A percentile compares a stretch with the other conserved stretches of the same genome.
These are phyloP conservation scores for Aphaenogaster floridana DNA, from an alignment of 1,140 invertebrate genomes.

Conservation along the genomic window DNA sequence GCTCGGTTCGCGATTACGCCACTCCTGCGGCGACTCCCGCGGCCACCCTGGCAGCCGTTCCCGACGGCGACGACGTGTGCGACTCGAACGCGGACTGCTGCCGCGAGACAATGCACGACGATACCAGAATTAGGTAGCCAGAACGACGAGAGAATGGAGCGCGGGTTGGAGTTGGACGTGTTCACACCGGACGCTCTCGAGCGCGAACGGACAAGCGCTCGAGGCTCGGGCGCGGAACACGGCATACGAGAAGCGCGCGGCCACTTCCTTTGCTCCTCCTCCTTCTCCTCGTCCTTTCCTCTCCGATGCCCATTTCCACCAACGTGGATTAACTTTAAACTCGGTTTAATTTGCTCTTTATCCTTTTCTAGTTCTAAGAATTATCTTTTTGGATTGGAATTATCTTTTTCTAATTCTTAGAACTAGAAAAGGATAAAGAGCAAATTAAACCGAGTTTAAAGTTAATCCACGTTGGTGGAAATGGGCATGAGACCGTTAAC, in stretches of 20 bases:
- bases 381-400: too few relatives aligned
- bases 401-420: too few relatives aligned
- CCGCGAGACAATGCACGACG: not conserved
- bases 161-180: not conserved
- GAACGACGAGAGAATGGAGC: not conserved
- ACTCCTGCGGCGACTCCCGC: not conserved
- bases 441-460: too few relatives aligned
- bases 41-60: not conserved
- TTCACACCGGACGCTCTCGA: constrained; percentile 24
- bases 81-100: not conserved
- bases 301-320: too few relatives aligned
- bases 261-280: not conserved
- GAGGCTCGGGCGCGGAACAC: not conserved
- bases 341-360: too few relatives aligned
- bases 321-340: too few relatives aligned
- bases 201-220: not conserved
- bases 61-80: not conserved
- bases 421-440: too few relatives aligned
- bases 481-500: not conserved
- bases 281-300: not conserved
- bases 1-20: not conserved
- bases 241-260: not conserved
- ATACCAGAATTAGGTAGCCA: not conserved
- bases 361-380: too few relatives aligned
- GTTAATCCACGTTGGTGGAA: too few relatives aligned